Base-by-base conservation (phyloP, 1,140 invertebrate species). In the Polypedilum vanderplanki region DNA sequence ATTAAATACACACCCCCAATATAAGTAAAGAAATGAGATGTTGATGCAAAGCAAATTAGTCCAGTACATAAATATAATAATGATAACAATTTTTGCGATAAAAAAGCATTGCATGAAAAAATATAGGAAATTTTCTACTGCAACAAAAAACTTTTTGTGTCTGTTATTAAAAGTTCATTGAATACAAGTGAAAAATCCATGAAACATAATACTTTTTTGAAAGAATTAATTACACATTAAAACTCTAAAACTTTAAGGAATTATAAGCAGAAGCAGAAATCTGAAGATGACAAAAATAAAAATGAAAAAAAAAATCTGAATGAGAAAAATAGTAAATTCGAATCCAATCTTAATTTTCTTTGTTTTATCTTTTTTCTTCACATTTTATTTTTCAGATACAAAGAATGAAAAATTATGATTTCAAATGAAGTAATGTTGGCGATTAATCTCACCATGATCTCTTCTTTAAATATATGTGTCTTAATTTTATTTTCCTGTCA, bases 261-360 rank as follows among this genome's bases (percentile, higher is more conserved):
- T 57, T 57, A 57, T 57, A 57, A 57, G 46, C 46, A 12, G 15
- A 57, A 15, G 15, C 9, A 57, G n/a, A 57, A 57, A 57, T 57
- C 46, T 57, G 46, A 57, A 57, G 46, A 57, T 57, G 46, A 57
- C 46, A 57, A 57, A 57, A 57, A 57, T n/a, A n/a, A 57, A 57
- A 57, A 57, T n/a, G 46, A 57, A 57, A 57, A 57, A 57, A 33
- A 33, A 33, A 33, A 33, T 33, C 46, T 57, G 46, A 57, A 33
- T 57, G n/a, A 57, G 12, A n/a, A 57, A 57, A 57, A 57, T 57
- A 57, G 46, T 15, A n/a, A 57, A 57, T 57, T 57, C 12, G 46
- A 57, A 57, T 57, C n/a, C 46, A 57, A n/a, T 57, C n/a, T 57
- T 33, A 33, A 33, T 33, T 5, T 33, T 33, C 2, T 33, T 33